These are phyloP conservation scores for Neosilurus hyrtlii DNA, from an alignment of 2,797 vertebrate species.

Conservation along the genomic window DNA sequence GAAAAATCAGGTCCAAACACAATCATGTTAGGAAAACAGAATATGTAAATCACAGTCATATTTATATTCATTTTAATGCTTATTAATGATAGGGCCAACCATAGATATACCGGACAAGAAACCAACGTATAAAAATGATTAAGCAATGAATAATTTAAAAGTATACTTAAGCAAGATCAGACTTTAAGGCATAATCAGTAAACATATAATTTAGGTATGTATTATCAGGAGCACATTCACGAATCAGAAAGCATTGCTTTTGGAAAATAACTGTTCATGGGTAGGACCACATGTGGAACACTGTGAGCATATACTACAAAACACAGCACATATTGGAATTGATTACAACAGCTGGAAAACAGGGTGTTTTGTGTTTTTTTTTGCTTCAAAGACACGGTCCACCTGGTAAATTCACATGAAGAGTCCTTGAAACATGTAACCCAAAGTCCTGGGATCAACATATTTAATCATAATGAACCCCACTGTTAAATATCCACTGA, in stretches of 20 bases:
- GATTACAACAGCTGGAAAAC: neutral
- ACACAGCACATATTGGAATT: neutral
- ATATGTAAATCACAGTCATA: neutral
- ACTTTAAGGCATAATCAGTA: neutral
- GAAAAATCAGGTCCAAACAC: neutral
- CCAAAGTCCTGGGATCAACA: neutral
- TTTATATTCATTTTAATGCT: constrained; percentile 11
- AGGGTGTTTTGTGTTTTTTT: neutral
- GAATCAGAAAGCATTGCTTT: neutral
- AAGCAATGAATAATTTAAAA: constrained; percentile 21
- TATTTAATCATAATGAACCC: neutral
- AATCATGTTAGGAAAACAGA: neutral
- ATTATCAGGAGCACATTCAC: neutral
- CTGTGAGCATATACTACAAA: neutral
- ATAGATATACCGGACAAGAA: neutral
- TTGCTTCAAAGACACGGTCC: neutral
- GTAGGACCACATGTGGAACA: neutral
- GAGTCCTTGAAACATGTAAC: neutral
- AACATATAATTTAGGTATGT: neutral
- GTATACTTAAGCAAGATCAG: neutral
- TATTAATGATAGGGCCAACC: neutral
- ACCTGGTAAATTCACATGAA: constrained; percentile 8
- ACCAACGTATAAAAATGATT: neutral
- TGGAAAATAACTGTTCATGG: neutral
- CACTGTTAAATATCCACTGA: neutral